Base-by-base conservation (phyloP, 2,888 invertebrate genomes). In the Phaedon cochleariae region DNA sequence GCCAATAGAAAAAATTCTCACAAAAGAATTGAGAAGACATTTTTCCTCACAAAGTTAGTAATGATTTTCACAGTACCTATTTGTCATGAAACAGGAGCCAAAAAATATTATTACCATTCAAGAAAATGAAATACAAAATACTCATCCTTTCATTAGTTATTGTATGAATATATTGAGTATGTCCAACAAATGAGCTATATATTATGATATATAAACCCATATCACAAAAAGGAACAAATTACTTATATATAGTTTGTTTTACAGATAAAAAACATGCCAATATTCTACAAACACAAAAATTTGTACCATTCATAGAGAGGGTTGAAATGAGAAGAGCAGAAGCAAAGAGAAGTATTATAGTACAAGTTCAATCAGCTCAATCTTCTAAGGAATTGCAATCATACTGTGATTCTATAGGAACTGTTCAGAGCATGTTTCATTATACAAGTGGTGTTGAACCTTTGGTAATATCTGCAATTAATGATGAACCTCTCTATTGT, bases 321-420 rank as follows among this genome's bases (percentile, higher is more conserved):
- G 83, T 90, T 49, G 81, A 84, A 41, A 82, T 83, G 21, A 87
- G 92, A 71, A 87, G 89, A 78, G 79, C 82, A 1, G 87, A 94
- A 80, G 93, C 94, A 0, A 84, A 83, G 57, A 86, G 88, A 65
- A 92, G 92, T 82, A 84, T 94, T 61, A 83, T 94, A 31, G 89
- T 95, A 4, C 93, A 94, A 84, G 90, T 94, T 1, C 89, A 90
- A 75, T 91, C 92, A 0, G 87, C 89, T 59, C 86, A 89, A 53
- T 92, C 92, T 0, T 89, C 87, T 75, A 81, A 81, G 52, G 91
- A 93, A 81, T 83, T 94, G 59, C 86, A 89, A 79, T 84, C 86
- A 2, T 92, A 92, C 78, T 94, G 94, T 81, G 86, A 86, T 22
- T 84, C 87, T 72, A 89, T 90, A 82, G 92, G 92, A 7, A 81